Evolutionary conservation across 2,797 vertebrate species (phyloP), one percentile per base, ranked within the genome.

Genomic region (Paedocypris micromegethes): DNA sequence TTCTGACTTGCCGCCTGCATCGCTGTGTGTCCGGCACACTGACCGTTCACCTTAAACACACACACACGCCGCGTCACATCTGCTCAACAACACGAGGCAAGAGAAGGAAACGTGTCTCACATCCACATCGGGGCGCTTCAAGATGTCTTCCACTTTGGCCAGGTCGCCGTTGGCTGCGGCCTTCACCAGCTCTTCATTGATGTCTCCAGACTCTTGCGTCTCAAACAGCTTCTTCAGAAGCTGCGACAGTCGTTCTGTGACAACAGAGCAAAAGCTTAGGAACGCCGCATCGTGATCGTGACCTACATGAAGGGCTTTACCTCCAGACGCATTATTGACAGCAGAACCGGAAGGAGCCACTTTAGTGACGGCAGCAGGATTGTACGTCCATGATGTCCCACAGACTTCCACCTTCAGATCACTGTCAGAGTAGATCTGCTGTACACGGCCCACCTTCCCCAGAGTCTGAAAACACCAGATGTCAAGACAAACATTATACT

Each of bases 1-100:
- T 98, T 99, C 81, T 99, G 97, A 88, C 97, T 98, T 70, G 96
- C 96, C 43, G 97, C 96, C 84, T 99, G 97, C 95, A 98, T 97
- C 40, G 97, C 97, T 66, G 96, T 99, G 85, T 98, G 97, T 78
- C 97, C 97, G 79, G 97, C 97, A 87, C 96, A 99, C 42, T 98
- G 96, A 2, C 96, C 96, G 1, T 98, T 99, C 80, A 98, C 97
- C 97, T 93, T 56, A 53, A 66, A 56, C 2, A 51, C 49, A 23
- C 49, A 73, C 23, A 64, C 47, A 68, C 6, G n/a, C 4, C 7
- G 41, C 50, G 64, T 4, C 8, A 46, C 47, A 38, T 55, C 2
- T 45, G 38, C 59, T 53, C 23, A 23, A 23, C 23, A 23, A 23
- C 23, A 23, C 23, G 23, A 23, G 23, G 23, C 23, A 23, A 23